Evolutionary conservation across 2,797 vertebrate genomes (phyloP), one percentile per base, ranked within the genome.

Genomic region (Strix occidentalis): DNA sequence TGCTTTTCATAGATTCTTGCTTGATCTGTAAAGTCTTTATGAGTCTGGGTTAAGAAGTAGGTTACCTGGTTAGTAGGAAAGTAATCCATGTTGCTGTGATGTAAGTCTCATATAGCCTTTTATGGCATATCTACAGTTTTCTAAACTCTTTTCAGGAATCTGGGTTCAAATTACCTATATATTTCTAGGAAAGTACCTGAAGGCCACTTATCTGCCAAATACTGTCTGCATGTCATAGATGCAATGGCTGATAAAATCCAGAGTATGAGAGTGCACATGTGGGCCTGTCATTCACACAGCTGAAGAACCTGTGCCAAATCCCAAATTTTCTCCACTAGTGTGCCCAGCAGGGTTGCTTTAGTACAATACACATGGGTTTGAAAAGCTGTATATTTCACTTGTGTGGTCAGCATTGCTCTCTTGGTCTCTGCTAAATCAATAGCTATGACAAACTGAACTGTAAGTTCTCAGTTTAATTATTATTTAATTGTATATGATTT

Each of bases 331-430:
- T 13, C 8, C 20, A 33, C 7, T 23, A 56, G 3, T 29, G 3
- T 70, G 16, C 2, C 7, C 15, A 2, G 1, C 43, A 28, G 6
- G 2, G 76, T 74, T 89, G 5, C 10, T 74, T 63, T 60, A 11
- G 3, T 80, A 26, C 13, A 50, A 16, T 16, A 7, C 3, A 28
- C 12, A 11, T 9, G n/a, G 29, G 5, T 75, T 64, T 82, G 20
- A 66, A 68, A 69, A 95, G 16, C 10, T 14, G 1, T 16, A 1
- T 29, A 9, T 21, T 5, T 21, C n/a, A 48, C 13, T 64, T 41
- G 0, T 25, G 8, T 24, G 19, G 10, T 61, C 33, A 65, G 5
- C 4, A 0, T 57, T 69, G 11, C 12, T 48, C 10, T 39, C 35
- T 57, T 48, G 6, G 5, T 66, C 33, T 69, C 25, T 72, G 13